Evolutionary conservation across 2,797 vertebrate genomes (phyloP), one percentile per base, ranked within the genome.

Genomic region (Neoniphon sammara): DNA sequence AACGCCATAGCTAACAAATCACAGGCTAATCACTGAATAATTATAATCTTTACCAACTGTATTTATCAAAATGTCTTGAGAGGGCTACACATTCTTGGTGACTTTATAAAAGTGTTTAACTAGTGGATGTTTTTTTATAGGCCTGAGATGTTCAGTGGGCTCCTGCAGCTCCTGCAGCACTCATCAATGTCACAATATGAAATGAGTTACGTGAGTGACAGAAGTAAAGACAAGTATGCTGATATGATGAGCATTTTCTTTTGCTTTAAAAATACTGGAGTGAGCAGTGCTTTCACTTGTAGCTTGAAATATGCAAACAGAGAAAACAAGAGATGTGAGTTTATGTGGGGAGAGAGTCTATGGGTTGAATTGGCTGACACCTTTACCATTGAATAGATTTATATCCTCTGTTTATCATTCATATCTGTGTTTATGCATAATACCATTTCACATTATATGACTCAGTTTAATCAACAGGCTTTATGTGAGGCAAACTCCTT

Each of bases 1-100:
- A 91, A 94, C 90, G 92, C 93, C 85, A 42, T 78, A 93, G 90
- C 91, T 86, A 94, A 92, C 91, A 94, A 94, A 95, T 95, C 92
- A 94, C 62, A 70, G 83, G n/a, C 74, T 84, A 59, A 53, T 76
- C 30, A 44, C 31, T 66, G 90, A 90, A 87, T 95, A 94, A 95
- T 95, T 95, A 95, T 91, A 94, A 92, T 92, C 83, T 88, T 93
- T 88, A 93, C 87, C 88, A 88, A 20, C 92, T 82, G 87, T 85
- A 68, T 66, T 75, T 55, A 58, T 3, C 20, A 91, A 88, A 91
- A 82, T 88, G 79, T 84, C 87, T 88, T 91, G 75, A 36, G 79
- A 89, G 86, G 90, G 36, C 57, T 89, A 55, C 75, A 76, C 85
- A 88, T 87, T 69, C 87, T 81, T 88, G 88, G 54, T 81, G 87